Evolutionary conservation across 2,888 invertebrate genomes (phyloP), one percentile per base, ranked within the genome.

Genomic region (Caenorhabditis japonica): DNA sequence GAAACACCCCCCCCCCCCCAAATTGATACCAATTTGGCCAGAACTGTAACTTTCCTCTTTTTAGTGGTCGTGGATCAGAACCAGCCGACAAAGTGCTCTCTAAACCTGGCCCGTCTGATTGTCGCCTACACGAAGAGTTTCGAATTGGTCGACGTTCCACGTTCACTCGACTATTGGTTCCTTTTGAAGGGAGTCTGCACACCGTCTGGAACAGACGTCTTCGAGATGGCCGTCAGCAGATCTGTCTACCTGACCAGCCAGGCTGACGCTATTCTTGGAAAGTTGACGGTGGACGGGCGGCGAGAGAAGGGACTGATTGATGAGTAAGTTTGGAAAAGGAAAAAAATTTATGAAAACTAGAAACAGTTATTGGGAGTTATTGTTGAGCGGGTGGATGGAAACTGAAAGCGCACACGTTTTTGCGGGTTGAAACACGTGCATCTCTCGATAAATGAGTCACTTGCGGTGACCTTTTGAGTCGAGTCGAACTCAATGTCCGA

Each of bases 91-190:
- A 66, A 77, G n/a, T 80, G 81, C 56, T 72, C 62, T 44, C 66
- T 86, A 46, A 86, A 86, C 73, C 79, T 86, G 33, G 84, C 85
- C 1, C 77, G 85, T 10, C 66, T 86, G 10, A 72, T 86, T 36
- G 80, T 85, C 27, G 66, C 80, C 27, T 86, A 84, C 71, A 84
- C 85, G 8, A 86, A 86, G 69, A 76, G 75, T 15, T 86, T 86
- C 51, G 86, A 86, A 44, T 47, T 86, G 49, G 61, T 70, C 21
- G 86, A 86, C 55, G 77, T 84, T 17, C 71, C 70, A 8, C 76
- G 81, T 19, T 81, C 86, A 0, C 76, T 86, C 44, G 84, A 84
- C 60, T 86, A 86, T 61, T 86, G 79, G 66, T 86, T 80, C 77
- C 75, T 86, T 41, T 59, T 85, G 44, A 78, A 79, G 56, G 82